Percentiles rank a stretch among this genome's conserved stretches.
These are phyloP conservation scores for Drosophila nr. medialis DNA, from an alignment of 2,888 invertebrate species.

Conservation along the genomic window DNA sequence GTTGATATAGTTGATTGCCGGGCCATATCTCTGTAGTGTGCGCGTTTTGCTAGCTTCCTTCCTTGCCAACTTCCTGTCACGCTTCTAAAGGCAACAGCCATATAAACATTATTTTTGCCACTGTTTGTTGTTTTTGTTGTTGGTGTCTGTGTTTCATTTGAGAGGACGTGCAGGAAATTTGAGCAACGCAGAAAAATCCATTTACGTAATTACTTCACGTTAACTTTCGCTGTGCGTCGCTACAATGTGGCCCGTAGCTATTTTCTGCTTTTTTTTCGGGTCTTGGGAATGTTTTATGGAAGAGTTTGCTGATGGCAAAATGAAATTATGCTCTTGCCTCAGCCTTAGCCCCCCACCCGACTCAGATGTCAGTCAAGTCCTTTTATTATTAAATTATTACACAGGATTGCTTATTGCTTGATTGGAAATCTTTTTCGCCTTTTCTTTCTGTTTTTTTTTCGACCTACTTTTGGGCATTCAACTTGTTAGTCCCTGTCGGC, in stretches of 20 bases:
- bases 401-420: slow-evolving; percentile 66
- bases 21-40: slow-evolving; percentile 34
- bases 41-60: slow-evolving; percentile 71
- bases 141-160: slow-evolving; percentile 54
- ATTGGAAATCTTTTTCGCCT: slow-evolving; percentile 69
- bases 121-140: slow-evolving; percentile 25
- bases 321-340: slow-evolving; percentile 33
- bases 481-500: slow-evolving; percentile 38
- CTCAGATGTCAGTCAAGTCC: slow-evolving; percentile 18
- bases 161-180: slow-evolving; percentile 75
- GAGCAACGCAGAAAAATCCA: slow-evolving; percentile 77
- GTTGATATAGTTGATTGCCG: slow-evolving; percentile 57
- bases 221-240: slow-evolving; percentile 67
- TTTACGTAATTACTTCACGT: slow-evolving; percentile 79
- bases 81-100: slow-evolving; percentile 67
- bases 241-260: slow-evolving; percentile 16
- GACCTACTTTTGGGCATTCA: slow-evolving; percentile 27
- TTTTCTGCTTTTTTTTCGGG: slow-evolving; percentile 4
- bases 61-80: slow-evolving; percentile 76
- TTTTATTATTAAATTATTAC: slow-evolving; percentile 71
- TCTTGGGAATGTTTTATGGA: slow-evolving; percentile 26
- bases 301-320: slow-evolving; percentile 39
- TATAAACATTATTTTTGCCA: slow-evolving; percentile 66
- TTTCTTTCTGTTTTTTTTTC: slow-evolving; percentile 2
- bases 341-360: background rate